Evolutionary conservation across 2,888 invertebrate species (phyloP).

Genomic region (Rhogogaster chlorosoma): DNA sequence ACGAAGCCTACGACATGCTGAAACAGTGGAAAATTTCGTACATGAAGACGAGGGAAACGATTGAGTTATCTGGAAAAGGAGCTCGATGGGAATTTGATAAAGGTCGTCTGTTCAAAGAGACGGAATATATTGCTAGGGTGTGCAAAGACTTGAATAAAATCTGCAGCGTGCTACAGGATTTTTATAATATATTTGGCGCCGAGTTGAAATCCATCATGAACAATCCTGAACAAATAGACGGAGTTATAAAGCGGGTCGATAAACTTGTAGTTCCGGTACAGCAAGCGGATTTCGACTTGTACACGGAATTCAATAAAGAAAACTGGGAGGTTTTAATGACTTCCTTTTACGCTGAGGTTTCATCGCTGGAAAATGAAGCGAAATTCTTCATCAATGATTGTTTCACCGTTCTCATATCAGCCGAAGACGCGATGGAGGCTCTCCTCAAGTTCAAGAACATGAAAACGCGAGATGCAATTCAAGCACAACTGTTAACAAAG

Average conservation of each 20-base stretch:
- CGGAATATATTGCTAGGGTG: slow-evolving; percentile 91
- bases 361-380: slow-evolving; percentile 88
- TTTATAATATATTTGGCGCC: slow-evolving; percentile 93
- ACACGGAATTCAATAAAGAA: slow-evolving; percentile 87
- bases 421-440: slow-evolving; percentile 90
- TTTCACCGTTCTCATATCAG: slow-evolving; percentile 89
- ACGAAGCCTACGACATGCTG: slow-evolving; percentile 85
- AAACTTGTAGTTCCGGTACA: slow-evolving; percentile 87
- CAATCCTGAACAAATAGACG: slow-evolving; percentile 92
- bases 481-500: slow-evolving; percentile 87
- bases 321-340: slow-evolving; percentile 93
- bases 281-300: slow-evolving; percentile 90
- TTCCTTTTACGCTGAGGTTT: slow-evolving; percentile 88
- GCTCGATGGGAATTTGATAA: slow-evolving; percentile 96
- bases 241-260: slow-evolving; percentile 89
- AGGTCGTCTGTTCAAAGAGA: slow-evolving; percentile 88
- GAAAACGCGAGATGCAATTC: slow-evolving; percentile 87
- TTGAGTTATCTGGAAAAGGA: slow-evolving; percentile 92
- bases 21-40: slow-evolving; percentile 88
- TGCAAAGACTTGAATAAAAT: slow-evolving; percentile 90
- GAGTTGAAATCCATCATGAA: slow-evolving; percentile 93
- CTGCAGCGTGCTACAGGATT: slow-evolving; percentile 90
- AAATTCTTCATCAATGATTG: slow-evolving; percentile 92
- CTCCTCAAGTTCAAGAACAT: slow-evolving; percentile 89
- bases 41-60: slow-evolving; percentile 88